Base-by-base conservation (phyloP, 1,140 invertebrate species). In the Leptopilina boulardi region DNA sequence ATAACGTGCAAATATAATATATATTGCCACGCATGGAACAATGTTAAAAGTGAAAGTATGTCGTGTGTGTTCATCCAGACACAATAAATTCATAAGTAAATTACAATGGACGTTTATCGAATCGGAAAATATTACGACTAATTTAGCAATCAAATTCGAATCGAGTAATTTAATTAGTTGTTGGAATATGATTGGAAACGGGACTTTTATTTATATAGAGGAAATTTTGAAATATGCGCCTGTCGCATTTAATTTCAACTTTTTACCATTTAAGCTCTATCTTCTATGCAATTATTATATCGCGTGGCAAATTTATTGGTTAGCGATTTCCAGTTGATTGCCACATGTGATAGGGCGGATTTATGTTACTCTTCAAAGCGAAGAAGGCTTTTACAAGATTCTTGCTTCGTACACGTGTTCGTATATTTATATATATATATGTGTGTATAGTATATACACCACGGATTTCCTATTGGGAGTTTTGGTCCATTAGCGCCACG, bases 401-500 rank as follows among this genome's bases (percentile, higher is more conserved):
- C 59, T 66, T 66, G 59, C 23, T n/a, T 66, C 21, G 23, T 66
- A 66, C 59, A 34, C 59, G 59, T 66, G 26, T 66, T 66, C 26
- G 56, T 30, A n/a, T n/a, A 51, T 34, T 3, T 38, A 54, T 54
- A 2, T 54, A 54, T 21, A 54, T 21, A n/a, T n/a, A n/a, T n/a
- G n/a, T n/a, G n/a, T n/a, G n/a, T n/a, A n/a, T n/a, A n/a, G n/a
- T n/a, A n/a, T n/a, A 10, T 54, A 34, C 59, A 30, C 26, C 23
- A 11, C 59, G 59, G 59, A 66, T 66, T 66, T 66, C 59, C 59
- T 23, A 66, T 66, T 66, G 59, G 59, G 26, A 30, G 26, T 66
- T 66, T 34, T 26, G 78, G 77, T 84, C 82, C 80, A 85, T 85
- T 85, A 85, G 80, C 81, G 84, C 80, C 71, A 75, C 78, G 78